Evolutionary conservation across 2,797 vertebrate species (phyloP).

Genomic region (Apodemus agrarius): DNA sequence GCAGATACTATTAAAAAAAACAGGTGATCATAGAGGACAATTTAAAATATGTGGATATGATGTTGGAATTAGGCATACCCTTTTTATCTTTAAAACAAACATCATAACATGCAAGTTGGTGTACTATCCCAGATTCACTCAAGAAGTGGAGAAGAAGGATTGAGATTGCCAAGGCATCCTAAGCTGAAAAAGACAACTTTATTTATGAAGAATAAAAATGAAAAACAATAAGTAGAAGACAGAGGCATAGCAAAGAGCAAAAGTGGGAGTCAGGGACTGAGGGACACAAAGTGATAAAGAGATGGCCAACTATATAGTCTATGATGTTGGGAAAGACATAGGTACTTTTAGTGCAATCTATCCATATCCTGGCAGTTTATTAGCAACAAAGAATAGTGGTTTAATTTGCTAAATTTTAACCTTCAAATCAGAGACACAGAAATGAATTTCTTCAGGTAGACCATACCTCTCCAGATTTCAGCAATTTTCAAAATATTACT

Average conservation of each 20-base stretch:
- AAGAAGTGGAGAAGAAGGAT: neutral
- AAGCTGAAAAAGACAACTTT: neutral
- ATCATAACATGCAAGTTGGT: neutral
- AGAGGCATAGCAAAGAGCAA: too few relatives aligned
- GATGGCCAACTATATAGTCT: too few relatives aligned
- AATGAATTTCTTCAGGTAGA: neutral
- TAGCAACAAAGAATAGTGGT: neutral
- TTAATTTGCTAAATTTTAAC: neutral
- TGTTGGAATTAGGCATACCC: neutral
- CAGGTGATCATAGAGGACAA: neutral
- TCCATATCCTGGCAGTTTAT: neutral
- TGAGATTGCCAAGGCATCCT: neutral
- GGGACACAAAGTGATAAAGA: neutral
- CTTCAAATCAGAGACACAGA: neutral
- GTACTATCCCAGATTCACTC: neutral
- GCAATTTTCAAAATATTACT: neutral
- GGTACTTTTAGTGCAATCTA: too few relatives aligned
- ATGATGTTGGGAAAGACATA: neutral
- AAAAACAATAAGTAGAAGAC: neutral
- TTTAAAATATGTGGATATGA: neutral
- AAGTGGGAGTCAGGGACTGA: neutral
- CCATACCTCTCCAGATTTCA: neutral
- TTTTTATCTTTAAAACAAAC: neutral
- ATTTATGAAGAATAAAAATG: neutral
- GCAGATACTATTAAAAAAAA: neutral